Evolutionary conservation across 2,797 vertebrate genomes (phyloP).

Genomic region (Ataeniobius toweri): DNA sequence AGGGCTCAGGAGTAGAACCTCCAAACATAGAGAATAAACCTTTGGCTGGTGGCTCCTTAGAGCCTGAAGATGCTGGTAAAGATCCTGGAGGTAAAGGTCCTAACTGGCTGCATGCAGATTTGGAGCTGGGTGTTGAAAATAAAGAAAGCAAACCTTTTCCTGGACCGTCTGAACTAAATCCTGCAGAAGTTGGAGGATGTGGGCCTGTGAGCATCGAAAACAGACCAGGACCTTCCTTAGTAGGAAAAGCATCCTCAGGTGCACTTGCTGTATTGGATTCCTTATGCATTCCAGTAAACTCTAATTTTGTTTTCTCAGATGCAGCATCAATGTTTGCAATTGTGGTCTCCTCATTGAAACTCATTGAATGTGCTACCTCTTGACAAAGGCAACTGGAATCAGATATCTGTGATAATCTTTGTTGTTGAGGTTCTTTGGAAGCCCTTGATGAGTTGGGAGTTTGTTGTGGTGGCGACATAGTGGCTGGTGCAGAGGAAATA

Average conservation of each 20-base stretch:
- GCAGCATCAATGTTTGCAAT: slow-evolving; percentile 25
- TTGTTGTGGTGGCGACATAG: slow-evolving; percentile 45
- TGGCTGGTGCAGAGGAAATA: slow-evolving; percentile 21
- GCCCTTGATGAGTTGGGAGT: slow-evolving; percentile 21
- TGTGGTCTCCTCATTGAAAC: slow-evolving; percentile 12
- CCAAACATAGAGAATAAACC: slow-evolving; percentile 71
- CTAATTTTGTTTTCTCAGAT: slow-evolving; percentile 26
- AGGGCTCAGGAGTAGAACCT: slow-evolving; percentile 64
- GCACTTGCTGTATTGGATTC: slow-evolving; percentile 34
- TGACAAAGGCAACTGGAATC: slow-evolving; percentile 33
- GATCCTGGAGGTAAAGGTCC: slow-evolving; percentile 23
- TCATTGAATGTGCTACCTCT: slow-evolving; percentile 12
- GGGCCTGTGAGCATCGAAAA: slow-evolving; percentile 40
- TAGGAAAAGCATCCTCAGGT: slow-evolving; percentile 26
- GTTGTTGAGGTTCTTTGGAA: slow-evolving; percentile 39
- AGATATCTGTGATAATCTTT: slow-evolving; percentile 47
- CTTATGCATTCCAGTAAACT: slow-evolving; percentile 25
- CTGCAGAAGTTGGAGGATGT: slow-evolving; percentile 35
- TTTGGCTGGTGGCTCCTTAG: slow-evolving; percentile 63
- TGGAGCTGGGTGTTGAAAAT: slow-evolving; percentile 65
- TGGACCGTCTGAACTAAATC: slow-evolving; percentile 52
- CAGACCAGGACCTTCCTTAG: slow-evolving; percentile 43
- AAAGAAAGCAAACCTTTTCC: slow-evolving; percentile 73
- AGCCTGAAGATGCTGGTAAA: slow-evolving; percentile 45
- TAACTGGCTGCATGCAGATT: slow-evolving; percentile 41